Conservation (phyloP, 2,113 vertebrate genomes). For the Phocoena phocoena region DNA sequence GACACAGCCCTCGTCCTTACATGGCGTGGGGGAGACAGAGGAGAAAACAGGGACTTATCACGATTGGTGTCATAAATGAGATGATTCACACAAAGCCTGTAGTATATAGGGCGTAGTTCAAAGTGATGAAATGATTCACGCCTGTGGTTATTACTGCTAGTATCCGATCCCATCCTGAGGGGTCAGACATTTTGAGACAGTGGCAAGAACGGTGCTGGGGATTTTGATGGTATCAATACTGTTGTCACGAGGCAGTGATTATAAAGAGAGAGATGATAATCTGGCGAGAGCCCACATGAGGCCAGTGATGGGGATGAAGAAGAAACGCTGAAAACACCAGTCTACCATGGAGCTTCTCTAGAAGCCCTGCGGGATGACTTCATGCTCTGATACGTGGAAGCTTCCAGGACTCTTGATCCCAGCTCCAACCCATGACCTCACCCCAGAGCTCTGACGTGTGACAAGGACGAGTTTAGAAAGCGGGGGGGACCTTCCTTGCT, state of each 20-base stretch:
- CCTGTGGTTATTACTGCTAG: too few relatives aligned
- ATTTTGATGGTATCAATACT: neutral
- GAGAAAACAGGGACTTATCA: neutral
- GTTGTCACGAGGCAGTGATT: neutral
- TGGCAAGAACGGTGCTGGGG: neutral
- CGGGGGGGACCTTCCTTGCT: neutral
- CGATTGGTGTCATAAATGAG: neutral
- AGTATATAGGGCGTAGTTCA: neutral
- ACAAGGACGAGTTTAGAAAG: neutral
- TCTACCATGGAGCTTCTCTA: neutral
- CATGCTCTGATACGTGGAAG: neutral
- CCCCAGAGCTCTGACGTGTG: neutral
- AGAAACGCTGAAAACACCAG: neutral
- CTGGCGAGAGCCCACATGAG: neutral
- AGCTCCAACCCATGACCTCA: neutral
- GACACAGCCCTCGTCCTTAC: neutral
- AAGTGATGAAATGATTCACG: fast-evolving
- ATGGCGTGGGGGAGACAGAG: neutral
- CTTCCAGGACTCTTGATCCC: neutral
- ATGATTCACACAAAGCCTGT: neutral
- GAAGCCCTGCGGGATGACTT: neutral
- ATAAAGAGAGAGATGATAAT: neutral
- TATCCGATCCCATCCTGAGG: neutral
- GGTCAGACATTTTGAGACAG: too few relatives aligned
- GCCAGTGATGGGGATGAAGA: neutral